These are phyloP conservation scores for Rhadina sibilatrix DNA, from an alignment of 2,113 vertebrate genomes.

Conservation along the genomic window DNA sequence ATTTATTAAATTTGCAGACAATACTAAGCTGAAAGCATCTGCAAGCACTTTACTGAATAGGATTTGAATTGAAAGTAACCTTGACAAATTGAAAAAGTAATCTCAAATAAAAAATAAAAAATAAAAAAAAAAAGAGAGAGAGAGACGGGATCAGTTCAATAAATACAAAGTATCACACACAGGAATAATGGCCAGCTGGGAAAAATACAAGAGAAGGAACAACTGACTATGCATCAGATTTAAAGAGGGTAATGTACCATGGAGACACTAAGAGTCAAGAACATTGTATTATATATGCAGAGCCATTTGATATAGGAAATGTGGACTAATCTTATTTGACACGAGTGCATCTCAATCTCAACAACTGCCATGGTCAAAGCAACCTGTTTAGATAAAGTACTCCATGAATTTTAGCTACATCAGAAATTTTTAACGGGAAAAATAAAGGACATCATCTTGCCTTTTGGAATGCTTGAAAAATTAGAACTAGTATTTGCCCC, in stretches of 20 bases:
- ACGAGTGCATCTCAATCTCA: neutral
- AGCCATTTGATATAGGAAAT: neutral
- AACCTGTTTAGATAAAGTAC: neutral
- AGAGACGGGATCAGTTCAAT: slow-evolving; percentile 22
- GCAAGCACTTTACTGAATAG: slow-evolving; percentile 51
- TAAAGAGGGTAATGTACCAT: neutral
- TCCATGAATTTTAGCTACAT: neutral
- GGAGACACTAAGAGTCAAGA: neutral
- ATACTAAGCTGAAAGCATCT: slow-evolving; percentile 44
- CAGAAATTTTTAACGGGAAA: neutral
- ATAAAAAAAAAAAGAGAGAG: neutral
- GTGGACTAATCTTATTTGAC: neutral
- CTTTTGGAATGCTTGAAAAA: neutral
- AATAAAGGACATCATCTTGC: neutral
- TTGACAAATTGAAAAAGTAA: slow-evolving; percentile 48
- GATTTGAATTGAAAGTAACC: slow-evolving; percentile 49
- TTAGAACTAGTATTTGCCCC: neutral
- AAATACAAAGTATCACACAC: neutral
- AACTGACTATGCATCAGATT: neutral
- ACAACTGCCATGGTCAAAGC: neutral
- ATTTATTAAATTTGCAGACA: slow-evolving; percentile 53
- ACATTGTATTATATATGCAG: neutral
- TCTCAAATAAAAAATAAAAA: neutral
- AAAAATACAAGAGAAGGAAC: neutral
- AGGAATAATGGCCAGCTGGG: neutral